These are phyloP conservation scores for Phengaris alcon DNA, from an alignment of 2,888 invertebrate genomes.

Conservation along the genomic window DNA sequence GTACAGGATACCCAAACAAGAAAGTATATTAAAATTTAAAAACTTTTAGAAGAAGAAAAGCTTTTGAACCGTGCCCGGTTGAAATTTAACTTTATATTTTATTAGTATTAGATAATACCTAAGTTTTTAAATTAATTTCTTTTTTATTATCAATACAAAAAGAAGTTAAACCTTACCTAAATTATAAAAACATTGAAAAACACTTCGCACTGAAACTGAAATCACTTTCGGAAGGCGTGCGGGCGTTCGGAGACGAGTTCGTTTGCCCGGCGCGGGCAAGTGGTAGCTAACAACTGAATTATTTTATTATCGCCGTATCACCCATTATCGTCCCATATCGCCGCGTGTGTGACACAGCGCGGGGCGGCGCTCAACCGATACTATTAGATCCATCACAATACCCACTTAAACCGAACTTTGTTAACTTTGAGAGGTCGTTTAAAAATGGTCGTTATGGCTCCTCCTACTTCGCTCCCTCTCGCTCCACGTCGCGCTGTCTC, in stretches of 20 bases:
- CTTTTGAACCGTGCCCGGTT: too few species aligned
- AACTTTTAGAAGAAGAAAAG: too few species aligned
- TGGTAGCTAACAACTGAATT: constrained; percentile 68
- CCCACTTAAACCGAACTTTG: neutral
- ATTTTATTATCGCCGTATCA: constrained; percentile 67
- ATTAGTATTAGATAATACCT: too few species aligned
- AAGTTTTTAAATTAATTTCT: neutral
- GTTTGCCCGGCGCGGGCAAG: constrained; percentile 49
- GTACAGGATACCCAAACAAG: too few species aligned
- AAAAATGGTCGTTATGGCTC: constrained; percentile 46
- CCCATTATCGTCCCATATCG: constrained; percentile 68
- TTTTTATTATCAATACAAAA: neutral
- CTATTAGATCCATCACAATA: constrained; percentile 35
- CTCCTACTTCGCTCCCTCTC: constrained; percentile 46
- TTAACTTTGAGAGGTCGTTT: constrained; percentile 39
- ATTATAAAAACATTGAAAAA: constrained; percentile 14
- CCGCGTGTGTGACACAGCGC: constrained; percentile 60
- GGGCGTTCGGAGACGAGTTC: constrained; percentile 47
- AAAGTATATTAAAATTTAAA: too few species aligned
- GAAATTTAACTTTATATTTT: too few species aligned
- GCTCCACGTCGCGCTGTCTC: constrained; percentile 41
- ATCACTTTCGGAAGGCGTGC: neutral
- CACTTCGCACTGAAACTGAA: constrained; percentile 28
- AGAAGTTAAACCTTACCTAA: constrained; percentile 19
- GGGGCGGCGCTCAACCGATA: constrained; percentile 59